A percentile compares a stretch with the other conserved stretches of the same genome.
Evolutionary conservation across 2,888 invertebrate genomes (phyloP).

Genomic region (Spialia ferax): DNA sequence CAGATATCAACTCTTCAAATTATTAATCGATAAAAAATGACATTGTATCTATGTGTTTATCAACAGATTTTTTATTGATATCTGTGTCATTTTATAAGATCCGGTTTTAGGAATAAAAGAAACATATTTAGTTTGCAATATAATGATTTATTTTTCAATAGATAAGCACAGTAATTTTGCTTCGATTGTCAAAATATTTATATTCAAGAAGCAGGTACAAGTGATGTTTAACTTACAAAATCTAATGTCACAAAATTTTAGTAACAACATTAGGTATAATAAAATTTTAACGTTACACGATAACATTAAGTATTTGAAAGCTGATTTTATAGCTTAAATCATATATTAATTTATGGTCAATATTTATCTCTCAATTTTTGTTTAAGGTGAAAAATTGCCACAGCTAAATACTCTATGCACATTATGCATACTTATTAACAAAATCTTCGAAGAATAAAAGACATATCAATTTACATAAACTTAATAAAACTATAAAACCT

Average conservation of each 20-base stretch:
- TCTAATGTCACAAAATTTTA: slow-evolving; percentile 63
- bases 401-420: background rate
- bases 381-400: no score
- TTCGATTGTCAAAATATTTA: slow-evolving; percentile 84
- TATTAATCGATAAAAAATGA: no score
- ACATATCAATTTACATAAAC: background rate
- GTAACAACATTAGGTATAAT: slow-evolving; percentile 55
- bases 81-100: background rate
- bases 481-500: background rate
- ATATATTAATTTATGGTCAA: slow-evolving; percentile 5
- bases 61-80: no score
- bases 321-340: slow-evolving; percentile 18
- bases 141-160: slow-evolving; percentile 83
- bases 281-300: slow-evolving; percentile 49
- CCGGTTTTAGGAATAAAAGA: slow-evolving; percentile 56
- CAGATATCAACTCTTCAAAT: no score
- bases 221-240: slow-evolving; percentile 81
- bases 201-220: slow-evolving; percentile 84
- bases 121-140: slow-evolving; percentile 64
- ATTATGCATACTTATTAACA: background rate
- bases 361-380: background rate
- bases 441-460: background rate
- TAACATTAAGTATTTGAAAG: slow-evolving; percentile 25
- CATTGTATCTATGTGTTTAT: no score
- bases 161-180: slow-evolving; percentile 86